phyloP scores from a whole-genome alignment of 2,113 vertebrate genomes.

The Actinemys pallida region DNA sequence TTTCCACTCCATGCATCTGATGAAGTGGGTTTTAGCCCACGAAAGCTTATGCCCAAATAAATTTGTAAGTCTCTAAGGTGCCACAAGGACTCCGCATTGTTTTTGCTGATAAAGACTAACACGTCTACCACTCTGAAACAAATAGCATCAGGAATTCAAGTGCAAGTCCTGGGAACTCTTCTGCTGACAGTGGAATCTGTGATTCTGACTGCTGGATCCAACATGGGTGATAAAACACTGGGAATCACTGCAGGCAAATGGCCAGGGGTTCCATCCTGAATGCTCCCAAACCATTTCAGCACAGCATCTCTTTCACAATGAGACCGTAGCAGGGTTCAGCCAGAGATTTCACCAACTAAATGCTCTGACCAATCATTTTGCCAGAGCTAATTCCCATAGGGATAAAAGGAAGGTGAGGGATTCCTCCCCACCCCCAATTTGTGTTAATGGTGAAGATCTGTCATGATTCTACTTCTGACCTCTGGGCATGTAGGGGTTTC shows the following conservation, averaged over 20 bases:
- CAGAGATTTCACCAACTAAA: background rate
- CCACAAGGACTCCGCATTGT: too few relatives aligned
- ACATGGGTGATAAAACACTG: background rate
- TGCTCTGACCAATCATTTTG: background rate
- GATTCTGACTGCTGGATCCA: background rate
- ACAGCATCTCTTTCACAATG: fast-evolving
- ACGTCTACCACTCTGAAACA: background rate
- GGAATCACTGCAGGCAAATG: conserved; percentile 14
- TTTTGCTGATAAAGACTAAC: too few relatives aligned
- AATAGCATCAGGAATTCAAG: conserved; percentile 50
- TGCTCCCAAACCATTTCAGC: background rate
- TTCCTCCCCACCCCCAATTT: background rate
- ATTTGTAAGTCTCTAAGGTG: too few relatives aligned
- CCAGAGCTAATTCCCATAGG: background rate
- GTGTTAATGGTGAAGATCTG: background rate
- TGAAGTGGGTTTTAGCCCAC: too few relatives aligned
- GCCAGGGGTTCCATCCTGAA: background rate
- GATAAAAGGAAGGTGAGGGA: background rate
- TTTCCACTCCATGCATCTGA: too few relatives aligned
- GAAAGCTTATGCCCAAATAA: too few relatives aligned
- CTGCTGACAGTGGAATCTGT: background rate
- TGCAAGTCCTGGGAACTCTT: background rate
- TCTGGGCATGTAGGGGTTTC: fast-evolving
- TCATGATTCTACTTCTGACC: background rate
- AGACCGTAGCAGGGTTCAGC: background rate